Evolutionary conservation across 2,888 invertebrate species (phyloP), one percentile per base, ranked within the genome.

Genomic region (Hemaris fuciformis): DNA sequence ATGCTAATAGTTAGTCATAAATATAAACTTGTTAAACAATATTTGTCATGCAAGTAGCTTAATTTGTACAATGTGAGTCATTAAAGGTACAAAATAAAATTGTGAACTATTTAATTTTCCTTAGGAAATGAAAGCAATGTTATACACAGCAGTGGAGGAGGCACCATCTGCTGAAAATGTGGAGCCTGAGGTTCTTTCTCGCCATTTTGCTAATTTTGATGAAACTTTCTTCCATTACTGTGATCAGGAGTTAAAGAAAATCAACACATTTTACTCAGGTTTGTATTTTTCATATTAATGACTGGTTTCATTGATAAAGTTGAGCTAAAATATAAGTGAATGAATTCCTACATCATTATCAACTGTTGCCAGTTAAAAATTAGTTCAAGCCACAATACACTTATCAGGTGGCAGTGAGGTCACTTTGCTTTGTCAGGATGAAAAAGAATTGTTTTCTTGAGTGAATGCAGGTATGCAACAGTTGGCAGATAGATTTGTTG

Each of bases 241-340:
- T 90, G 99, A 99, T 87, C 96, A 96, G 81, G 99, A 99, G 88
- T 93, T 99, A 59, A 96, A 97, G 73, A 99, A 99, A 93, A 99
- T 99, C 70, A 99, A 98, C 83, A 98, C 98, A 60, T 99, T 99
- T 89, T 99, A 97, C 86, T 97, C 98, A 83, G 97, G 97, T 97
- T 88, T 60, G 10, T 61, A 38, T 38, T 13, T 38, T 38, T 4
- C 2, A 2, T 27, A n/a, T n/a, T n/a, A n/a, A n/a, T n/a, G n/a
- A n/a, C n/a, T n/a, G n/a, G n/a, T n/a, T n/a, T n/a, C n/a, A n/a
- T n/a, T n/a, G n/a, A n/a, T n/a, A n/a, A n/a, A n/a, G n/a, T n/a
- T n/a, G n/a, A n/a, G n/a, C n/a, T n/a, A n/a, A n/a, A n/a, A n/a
- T n/a, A n/a, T n/a, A n/a, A n/a, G n/a, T n/a, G n/a, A n/a, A n/a